Evolutionary conservation across 1,140 invertebrate genomes (phyloP).

Genomic region (Lamellibrachia luymesi): DNA sequence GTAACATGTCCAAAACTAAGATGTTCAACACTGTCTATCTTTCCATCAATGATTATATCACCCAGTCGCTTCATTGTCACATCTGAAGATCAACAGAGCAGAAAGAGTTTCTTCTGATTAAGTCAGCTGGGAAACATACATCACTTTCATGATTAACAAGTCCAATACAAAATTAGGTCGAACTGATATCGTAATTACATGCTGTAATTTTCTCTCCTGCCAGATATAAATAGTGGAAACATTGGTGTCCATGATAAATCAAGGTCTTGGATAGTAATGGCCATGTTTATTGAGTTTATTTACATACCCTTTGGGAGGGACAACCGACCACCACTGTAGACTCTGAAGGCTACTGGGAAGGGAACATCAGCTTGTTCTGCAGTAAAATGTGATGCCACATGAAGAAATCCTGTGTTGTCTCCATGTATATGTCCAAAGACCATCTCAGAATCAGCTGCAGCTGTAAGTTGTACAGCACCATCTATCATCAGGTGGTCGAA

Average conservation of each 20-base stretch:
- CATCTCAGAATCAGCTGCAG: slow-evolving; percentile 25
- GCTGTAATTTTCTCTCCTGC: neutral
- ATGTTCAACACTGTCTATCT: slow-evolving; percentile 36
- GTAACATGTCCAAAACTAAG: slow-evolving; percentile 39
- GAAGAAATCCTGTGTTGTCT: slow-evolving; percentile 40
- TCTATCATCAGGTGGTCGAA: slow-evolving; percentile 35
- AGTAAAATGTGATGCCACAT: slow-evolving; percentile 32
- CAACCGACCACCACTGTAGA: slow-evolving; percentile 35
- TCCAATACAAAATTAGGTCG: no score
- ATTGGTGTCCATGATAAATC: neutral
- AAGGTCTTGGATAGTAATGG: neutral
- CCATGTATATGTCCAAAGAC: slow-evolving; percentile 37
- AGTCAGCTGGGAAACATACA: neutral
- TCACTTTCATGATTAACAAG: neutral
- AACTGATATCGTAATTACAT: no score
- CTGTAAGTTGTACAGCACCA: slow-evolving; percentile 38
- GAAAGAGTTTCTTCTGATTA: neutral
- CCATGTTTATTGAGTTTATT: neutral
- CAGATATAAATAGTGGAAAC: neutral
- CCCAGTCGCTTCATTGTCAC: neutral
- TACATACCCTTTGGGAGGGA: slow-evolving; percentile 38
- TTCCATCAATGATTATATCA: slow-evolving; percentile 38
- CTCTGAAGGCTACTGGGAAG: slow-evolving; percentile 40
- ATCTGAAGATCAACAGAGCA: neutral
- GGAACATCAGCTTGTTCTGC: slow-evolving; percentile 35